Evolutionary conservation across 2,888 invertebrate species (phyloP), one percentile per base, ranked within the genome.

Genomic region (Habrosyne pyritoides): DNA sequence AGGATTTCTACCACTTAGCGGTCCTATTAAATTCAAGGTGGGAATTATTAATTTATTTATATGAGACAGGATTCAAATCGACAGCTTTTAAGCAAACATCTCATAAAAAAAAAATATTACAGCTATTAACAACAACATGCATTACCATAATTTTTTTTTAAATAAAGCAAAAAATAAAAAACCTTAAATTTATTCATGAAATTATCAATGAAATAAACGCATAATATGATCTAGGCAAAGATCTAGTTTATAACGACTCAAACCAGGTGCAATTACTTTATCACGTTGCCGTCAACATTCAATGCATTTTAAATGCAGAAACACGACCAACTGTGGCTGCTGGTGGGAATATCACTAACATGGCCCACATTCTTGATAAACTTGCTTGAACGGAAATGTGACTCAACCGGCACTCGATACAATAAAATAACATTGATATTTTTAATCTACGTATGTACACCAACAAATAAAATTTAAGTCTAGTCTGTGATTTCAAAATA

Each of bases 351-450:
- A 85, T 83, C 81, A 73, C 69, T 73, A 66, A 70, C 71, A 71
- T 81, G 83, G 70, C 76, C 83, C 82, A 89, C 87, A 87, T 87
- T 83, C 86, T 76, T 78, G 89, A 89, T 89, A 89, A 81, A 89
- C 83, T 82, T 67, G 87, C 78, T 76, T 61, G 70, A 81, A 75
- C 89, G 89, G 89, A 89, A 87, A 83, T 67, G 59, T 87, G 89
- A 87, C 70, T 87, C 87, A 87, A 77, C 73, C 71, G 69, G 63
- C 67, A 71, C 66, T 68, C 67, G 78, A 84, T 82, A 79, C 72
- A 66, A 71, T 73, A 69, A 69, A 73, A 65, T 61, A 63, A 70
- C 69, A 70, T 74, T 75, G 69, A 54, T 61, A 62, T 59, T 58
- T 59, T n/a, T n/a, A n/a, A n/a, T n/a, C n/a, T n/a, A n/a, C n/a